These are phyloP conservation scores for Oryzias curvinotus DNA, from an alignment of 2,113 vertebrate genomes.

Conservation along the genomic window DNA sequence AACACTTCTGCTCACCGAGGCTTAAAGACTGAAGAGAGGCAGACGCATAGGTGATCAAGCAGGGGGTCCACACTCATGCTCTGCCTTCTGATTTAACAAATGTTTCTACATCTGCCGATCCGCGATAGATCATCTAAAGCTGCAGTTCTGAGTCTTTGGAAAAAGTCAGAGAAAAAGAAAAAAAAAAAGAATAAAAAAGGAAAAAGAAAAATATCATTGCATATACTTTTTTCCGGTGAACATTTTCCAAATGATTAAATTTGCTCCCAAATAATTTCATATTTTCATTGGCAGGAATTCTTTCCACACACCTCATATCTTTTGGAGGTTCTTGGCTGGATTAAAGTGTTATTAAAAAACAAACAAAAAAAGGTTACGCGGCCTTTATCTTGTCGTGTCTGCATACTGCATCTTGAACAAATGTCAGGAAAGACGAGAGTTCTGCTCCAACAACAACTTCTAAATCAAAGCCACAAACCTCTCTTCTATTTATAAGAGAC, in stretches of 20 bases:
- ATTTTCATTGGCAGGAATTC: constrained; percentile 8
- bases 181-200: background rate
- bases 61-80: constrained; percentile 60
- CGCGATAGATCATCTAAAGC: constrained; percentile 83
- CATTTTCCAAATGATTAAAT: too few relatives aligned
- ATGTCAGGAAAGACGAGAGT: background rate
- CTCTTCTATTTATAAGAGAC: background rate
- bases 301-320: background rate
- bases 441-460: background rate
- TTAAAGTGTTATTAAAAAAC: constrained; percentile 5
- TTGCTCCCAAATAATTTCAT: background rate
- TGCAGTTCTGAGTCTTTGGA: constrained; percentile 27
- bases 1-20: constrained; percentile 56
- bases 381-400: constrained; percentile 5
- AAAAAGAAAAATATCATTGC: background rate
- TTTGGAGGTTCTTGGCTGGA: constrained; percentile 3
- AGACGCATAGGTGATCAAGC: constrained; percentile 8
- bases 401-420: background rate
- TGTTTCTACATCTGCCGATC: constrained; percentile 92
- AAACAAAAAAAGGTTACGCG: constrained; percentile 5
- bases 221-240: background rate
- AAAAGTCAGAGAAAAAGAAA: background rate
- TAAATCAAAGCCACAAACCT: constrained; percentile 1
- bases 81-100: constrained; percentile 74
- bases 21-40: constrained; percentile 18